Conservation (phyloP, 2,888 invertebrate species). For the Cerastis rubricosa region DNA sequence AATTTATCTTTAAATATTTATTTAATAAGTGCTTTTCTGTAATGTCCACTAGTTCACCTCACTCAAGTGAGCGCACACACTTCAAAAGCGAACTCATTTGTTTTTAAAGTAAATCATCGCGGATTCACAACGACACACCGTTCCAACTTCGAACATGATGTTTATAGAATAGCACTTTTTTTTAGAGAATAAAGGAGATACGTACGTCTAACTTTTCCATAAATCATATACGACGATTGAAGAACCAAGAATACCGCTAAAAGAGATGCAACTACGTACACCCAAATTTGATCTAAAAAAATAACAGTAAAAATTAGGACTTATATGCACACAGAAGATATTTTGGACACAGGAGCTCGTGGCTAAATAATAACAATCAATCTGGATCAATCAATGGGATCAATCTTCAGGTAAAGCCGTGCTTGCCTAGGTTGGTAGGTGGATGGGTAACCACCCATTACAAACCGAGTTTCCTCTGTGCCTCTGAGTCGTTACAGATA, state of each 20-base stretch:
- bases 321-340: not conserved
- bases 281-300: not conserved
- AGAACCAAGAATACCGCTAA: not conserved
- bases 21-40: not conserved
- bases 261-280: not conserved
- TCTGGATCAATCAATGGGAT: too few species aligned
- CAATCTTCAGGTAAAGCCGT: too few species aligned
- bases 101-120: conserved; percentile 1
- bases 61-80: conserved; percentile 9
- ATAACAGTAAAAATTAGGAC: not conserved
- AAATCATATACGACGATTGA: conserved; percentile 7
- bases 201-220: conserved; percentile 17
- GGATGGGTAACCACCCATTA: too few species aligned
- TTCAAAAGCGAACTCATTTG: not conserved
- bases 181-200: not conserved
- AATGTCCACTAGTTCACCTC: not conserved
- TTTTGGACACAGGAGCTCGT: not conserved
- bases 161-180: not conserved
- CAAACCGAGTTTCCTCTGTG: too few species aligned
- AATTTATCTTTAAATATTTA: not conserved
- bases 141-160: not conserved
- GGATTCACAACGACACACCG: not conserved
- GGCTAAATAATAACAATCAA: too few species aligned
- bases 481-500: too few species aligned
- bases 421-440: too few species aligned